These are phyloP conservation scores for Loripinus fragilis DNA, from an alignment of 2,888 invertebrate species.

Conservation along the genomic window DNA sequence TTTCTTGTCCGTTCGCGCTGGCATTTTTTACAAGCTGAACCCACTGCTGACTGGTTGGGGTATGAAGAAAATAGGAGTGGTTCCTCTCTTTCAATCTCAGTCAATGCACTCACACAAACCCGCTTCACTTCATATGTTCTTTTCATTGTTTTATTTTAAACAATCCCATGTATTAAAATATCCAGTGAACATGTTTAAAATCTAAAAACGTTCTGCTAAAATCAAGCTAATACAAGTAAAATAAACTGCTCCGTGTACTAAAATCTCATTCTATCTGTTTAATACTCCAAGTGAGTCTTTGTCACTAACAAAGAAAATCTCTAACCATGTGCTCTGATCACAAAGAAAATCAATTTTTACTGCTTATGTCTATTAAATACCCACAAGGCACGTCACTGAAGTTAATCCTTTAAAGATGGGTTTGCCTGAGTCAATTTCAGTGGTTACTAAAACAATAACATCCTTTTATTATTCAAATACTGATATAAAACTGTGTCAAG, in stretches of 20 bases:
- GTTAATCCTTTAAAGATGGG: constrained; percentile 3
- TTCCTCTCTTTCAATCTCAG: constrained; percentile 77
- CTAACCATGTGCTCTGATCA: constrained; percentile 11
- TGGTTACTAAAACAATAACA: constrained; percentile 1
- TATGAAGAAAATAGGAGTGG: constrained; percentile 14
- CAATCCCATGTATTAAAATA: not conserved
- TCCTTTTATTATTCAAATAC: constrained; percentile 14
- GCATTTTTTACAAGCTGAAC: constrained; percentile 78
- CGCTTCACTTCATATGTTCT: constrained; percentile 59
- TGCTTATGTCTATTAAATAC: not conserved
- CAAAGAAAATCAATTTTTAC: constrained; percentile 8
- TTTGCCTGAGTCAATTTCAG: not conserved
- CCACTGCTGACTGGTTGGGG: not conserved
- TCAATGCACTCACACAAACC: constrained; percentile 69
- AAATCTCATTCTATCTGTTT: not conserved
- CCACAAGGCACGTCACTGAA: constrained; percentile 5
- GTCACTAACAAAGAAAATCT: constrained; percentile 17
- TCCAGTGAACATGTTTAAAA: not conserved
- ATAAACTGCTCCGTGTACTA: not conserved
- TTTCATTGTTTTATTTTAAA: constrained; percentile 33
- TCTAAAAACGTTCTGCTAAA: not conserved
- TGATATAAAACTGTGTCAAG: not conserved
- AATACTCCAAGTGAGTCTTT: not conserved
- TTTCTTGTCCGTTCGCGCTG: constrained; percentile 71
- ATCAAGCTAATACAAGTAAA: not conserved